Conservation (phyloP, 2,888 invertebrate species). For the Thysanoteuthis rhombus region DNA sequence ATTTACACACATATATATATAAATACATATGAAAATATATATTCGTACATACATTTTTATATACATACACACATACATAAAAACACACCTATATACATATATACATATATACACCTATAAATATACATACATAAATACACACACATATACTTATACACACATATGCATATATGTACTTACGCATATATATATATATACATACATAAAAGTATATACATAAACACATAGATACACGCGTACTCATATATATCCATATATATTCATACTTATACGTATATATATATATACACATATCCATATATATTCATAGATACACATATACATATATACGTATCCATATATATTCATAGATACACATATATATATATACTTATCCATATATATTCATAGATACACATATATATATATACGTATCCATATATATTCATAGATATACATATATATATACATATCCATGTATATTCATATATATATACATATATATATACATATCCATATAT, state of each 20-base stretch:
- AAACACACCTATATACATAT: not conserved
- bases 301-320: not conserved
- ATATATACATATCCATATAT: not conserved
- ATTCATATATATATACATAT: not conserved
- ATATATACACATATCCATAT: not conserved
- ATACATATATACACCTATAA: no score
- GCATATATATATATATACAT: not conserved
- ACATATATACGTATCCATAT: not conserved
- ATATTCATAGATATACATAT: not conserved
- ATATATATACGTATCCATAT: not conserved
- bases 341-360: no score
- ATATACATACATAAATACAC: not conserved
- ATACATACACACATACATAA: not conserved
- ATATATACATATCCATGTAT: not conserved
- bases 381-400: not conserved
- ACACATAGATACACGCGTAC: not conserved
- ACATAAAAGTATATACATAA: not conserved
- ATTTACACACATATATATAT: not conserved
- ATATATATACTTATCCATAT: no score
- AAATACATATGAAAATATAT: not conserved
- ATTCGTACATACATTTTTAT: not conserved
- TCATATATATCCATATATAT: not conserved
- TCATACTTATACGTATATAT: not conserved
- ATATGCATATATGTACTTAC: not conserved
- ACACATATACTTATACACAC: not conserved